Percentiles rank a stretch among this genome's conserved stretches.
phyloP scores from a whole-genome alignment of 2,888 invertebrate genomes.

The Pantelozetes paolii region DNA sequence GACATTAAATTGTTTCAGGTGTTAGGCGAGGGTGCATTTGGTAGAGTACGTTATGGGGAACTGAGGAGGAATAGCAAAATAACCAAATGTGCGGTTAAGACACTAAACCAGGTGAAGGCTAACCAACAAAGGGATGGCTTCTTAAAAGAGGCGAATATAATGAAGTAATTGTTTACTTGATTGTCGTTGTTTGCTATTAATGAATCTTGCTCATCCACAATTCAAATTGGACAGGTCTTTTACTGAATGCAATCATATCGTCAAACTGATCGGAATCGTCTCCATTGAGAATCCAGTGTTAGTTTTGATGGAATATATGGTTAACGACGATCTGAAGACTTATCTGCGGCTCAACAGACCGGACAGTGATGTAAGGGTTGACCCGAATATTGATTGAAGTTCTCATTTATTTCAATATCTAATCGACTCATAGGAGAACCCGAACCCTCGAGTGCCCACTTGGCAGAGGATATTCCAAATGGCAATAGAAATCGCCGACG shows the following conservation, averaged over 20 bases:
- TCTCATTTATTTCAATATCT: not conserved
- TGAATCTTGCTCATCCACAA: too few species aligned
- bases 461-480: conserved; percentile 51
- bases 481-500: conserved; percentile 46
- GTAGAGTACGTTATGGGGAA: conserved; percentile 75
- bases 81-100: conserved; percentile 79
- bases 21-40: conserved; percentile 81
- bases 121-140: conserved; percentile 83
- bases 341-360: conserved; percentile 53
- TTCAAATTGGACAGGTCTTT: conserved; percentile 63
- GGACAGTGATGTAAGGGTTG: conserved; percentile 56
- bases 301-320: conserved; percentile 58
- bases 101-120: conserved; percentile 82
- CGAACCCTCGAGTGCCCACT: conserved; percentile 52
- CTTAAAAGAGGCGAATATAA: conserved; percentile 87
- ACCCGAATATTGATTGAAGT: too few species aligned
- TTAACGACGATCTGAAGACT: conserved; percentile 56
- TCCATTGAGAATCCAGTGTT: conserved; percentile 86
- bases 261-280: conserved; percentile 87
- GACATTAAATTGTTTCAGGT: conserved; percentile 67
- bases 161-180: too few species aligned
- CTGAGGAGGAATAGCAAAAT: conserved; percentile 61
- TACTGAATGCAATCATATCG: conserved; percentile 77
- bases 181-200: too few species aligned
- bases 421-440: conserved; percentile 32